phyloP scores from a whole-genome alignment of 2,113 vertebrate species.

The Chrysochloris asiatica region DNA sequence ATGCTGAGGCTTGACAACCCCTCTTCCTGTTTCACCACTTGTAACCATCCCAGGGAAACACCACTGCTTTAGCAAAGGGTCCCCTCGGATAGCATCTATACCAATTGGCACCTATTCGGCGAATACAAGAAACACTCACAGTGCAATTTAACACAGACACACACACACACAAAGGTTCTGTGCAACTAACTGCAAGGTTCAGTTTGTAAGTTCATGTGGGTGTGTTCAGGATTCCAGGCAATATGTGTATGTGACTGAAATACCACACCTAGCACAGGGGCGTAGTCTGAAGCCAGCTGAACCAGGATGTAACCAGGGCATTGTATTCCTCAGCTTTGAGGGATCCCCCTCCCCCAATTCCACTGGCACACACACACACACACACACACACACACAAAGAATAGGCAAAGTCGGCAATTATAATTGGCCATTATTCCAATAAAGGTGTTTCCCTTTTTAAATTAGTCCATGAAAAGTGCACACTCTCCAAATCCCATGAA shows the following conservation, averaged over 20 bases:
- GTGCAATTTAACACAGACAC: background rate
- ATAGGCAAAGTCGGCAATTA: slow-evolving; percentile 83
- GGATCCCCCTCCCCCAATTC: background rate
- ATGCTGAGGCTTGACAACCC: slow-evolving; percentile 80
- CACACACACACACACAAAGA: too few relatives aligned
- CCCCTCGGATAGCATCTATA: slow-evolving; percentile 67
- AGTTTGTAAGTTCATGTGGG: background rate
- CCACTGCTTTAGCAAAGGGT: slow-evolving; percentile 75
- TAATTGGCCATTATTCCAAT: slow-evolving; percentile 87
- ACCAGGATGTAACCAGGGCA: background rate
- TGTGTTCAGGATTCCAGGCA: rapidly evolving
- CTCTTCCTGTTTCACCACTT: slow-evolving; percentile 80
- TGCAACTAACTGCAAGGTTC: slow-evolving; percentile 35
- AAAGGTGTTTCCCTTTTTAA: slow-evolving; percentile 87
- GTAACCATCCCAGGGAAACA: slow-evolving; percentile 76
- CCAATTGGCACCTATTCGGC: slow-evolving; percentile 77
- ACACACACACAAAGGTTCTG: background rate
- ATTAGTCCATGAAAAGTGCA: slow-evolving; percentile 86
- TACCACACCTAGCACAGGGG: background rate
- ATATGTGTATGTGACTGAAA: slow-evolving; percentile 65
- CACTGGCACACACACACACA: slow-evolving; percentile 71
- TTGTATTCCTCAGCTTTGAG: slow-evolving; percentile 16
- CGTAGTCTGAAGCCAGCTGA: slow-evolving; percentile 50
- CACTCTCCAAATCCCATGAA: slow-evolving; percentile 86
- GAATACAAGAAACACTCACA: slow-evolving; percentile 74